Evolutionary conservation across 35 echinoderm and acorn worm genomes (phyloP).

Genomic region (Lytechinus pictus): DNA sequence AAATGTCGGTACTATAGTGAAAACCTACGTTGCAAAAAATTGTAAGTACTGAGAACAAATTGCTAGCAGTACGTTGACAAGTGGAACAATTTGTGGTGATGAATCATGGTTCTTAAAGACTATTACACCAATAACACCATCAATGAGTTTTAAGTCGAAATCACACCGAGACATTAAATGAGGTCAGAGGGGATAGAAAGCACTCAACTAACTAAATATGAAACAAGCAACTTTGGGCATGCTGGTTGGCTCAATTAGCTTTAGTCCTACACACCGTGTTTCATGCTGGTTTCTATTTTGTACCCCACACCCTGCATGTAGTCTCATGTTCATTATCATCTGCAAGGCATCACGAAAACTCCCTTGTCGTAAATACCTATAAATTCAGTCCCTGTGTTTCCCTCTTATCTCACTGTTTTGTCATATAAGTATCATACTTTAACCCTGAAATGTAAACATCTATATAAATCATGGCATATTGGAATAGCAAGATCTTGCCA

Average conservation of each 20-base stretch:
- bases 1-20: not conserved
- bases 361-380: not conserved
- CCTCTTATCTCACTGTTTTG: slow-evolving; percentile 1
- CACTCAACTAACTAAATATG: not conserved
- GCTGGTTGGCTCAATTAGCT: not conserved
- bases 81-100: not conserved
- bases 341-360: slow-evolving; percentile 9
- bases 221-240: not conserved
- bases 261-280: slow-evolving; percentile 23
- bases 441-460: not conserved
- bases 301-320: not conserved
- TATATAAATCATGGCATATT: slow-evolving; percentile 7
- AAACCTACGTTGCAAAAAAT: not conserved
- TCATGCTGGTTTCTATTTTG: not conserved
- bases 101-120: not conserved
- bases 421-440: slow-evolving; percentile 4
- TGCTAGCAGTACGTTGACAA: not conserved
- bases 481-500: not conserved
- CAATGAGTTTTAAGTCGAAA: not conserved
- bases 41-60: not conserved
- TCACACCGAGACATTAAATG: not conserved
- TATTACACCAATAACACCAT: not conserved
- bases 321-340: not conserved
- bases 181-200: not conserved
- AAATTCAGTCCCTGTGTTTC: slow-evolving; percentile 4